Percentiles rank a stretch among this genome's conserved stretches.
These are phyloP conservation scores for Tineola bisselliella DNA, from an alignment of 2,888 invertebrate species.

Conservation along the genomic window DNA sequence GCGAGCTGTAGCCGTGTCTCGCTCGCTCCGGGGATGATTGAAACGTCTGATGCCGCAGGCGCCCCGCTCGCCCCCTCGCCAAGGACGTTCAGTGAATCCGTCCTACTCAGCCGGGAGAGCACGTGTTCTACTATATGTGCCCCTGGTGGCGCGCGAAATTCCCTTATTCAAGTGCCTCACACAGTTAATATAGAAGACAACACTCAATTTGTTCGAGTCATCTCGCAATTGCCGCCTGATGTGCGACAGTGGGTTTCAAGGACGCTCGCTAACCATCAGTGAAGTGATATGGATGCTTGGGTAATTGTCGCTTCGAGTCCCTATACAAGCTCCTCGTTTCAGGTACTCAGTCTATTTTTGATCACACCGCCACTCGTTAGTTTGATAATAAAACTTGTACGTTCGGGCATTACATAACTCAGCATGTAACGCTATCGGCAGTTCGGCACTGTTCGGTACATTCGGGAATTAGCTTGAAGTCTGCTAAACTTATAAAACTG, in stretches of 20 bases:
- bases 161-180: background rate
- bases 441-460: too few species aligned
- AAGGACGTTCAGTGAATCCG: constrained; percentile 69
- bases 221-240: constrained; percentile 42
- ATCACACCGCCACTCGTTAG: background rate
- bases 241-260: constrained; percentile 37
- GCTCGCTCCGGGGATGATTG: constrained; percentile 62
- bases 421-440: too few species aligned
- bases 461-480: background rate
- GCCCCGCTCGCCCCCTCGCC: constrained; percentile 64
- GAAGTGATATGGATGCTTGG: constrained; percentile 60
- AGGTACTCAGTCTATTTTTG: background rate
- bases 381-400: background rate
- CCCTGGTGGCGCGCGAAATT: constrained; percentile 8
- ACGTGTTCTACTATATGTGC: constrained; percentile 39
- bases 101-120: constrained; percentile 67
- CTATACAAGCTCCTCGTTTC: constrained; percentile 23
- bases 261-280: constrained; percentile 48
- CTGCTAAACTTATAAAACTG: background rate
- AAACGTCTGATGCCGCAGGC: constrained; percentile 68
- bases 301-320: constrained; percentile 52
- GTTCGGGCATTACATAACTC: background rate
- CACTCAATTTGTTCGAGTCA: background rate
- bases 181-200: background rate
- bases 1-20: constrained; percentile 28